Evolutionary conservation across 2,888 invertebrate genomes (phyloP).

Genomic region (Vanessa cardui): DNA sequence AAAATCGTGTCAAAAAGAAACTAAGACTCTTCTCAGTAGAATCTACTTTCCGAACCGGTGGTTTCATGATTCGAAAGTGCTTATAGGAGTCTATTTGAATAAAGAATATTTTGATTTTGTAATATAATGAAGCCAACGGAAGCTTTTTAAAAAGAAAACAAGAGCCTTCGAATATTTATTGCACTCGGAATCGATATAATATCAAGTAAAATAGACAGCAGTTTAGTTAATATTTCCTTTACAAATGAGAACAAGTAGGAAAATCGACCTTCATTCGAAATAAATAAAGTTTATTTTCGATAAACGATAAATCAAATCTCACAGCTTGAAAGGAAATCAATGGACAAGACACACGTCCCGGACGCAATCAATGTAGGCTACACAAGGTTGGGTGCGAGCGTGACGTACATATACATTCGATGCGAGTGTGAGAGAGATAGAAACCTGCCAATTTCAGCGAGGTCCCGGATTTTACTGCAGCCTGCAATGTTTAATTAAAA

Average conservation of each 20-base stretch:
- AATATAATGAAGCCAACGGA: background rate
- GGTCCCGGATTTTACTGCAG: slow-evolving; percentile 40
- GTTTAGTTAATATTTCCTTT: background rate
- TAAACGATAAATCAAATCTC: slow-evolving; percentile 27
- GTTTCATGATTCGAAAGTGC: no score
- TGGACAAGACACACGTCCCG: slow-evolving; percentile 40
- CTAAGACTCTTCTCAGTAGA: no score
- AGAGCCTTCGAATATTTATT: background rate
- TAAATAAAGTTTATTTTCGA: slow-evolving; percentile 22
- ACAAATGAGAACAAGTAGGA: background rate
- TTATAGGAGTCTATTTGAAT: no score
- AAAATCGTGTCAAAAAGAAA: no score
- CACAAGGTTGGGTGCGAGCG: slow-evolving; percentile 37
- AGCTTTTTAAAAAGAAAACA: background rate
- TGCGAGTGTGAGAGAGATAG: slow-evolving; percentile 22
- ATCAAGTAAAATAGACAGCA: background rate
- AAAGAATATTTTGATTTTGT: background rate
- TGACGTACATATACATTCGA: slow-evolving; percentile 26
- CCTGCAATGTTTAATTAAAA: slow-evolving; percentile 37
- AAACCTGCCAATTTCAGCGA: slow-evolving; percentile 22
- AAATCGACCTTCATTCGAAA: background rate
- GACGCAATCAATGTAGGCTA: slow-evolving; percentile 42
- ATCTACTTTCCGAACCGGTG: no score
- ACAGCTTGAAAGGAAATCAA: slow-evolving; percentile 38
- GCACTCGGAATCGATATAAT: background rate